Conservation (phyloP, 2,888 invertebrate species). For the Cosmia pyralina region DNA sequence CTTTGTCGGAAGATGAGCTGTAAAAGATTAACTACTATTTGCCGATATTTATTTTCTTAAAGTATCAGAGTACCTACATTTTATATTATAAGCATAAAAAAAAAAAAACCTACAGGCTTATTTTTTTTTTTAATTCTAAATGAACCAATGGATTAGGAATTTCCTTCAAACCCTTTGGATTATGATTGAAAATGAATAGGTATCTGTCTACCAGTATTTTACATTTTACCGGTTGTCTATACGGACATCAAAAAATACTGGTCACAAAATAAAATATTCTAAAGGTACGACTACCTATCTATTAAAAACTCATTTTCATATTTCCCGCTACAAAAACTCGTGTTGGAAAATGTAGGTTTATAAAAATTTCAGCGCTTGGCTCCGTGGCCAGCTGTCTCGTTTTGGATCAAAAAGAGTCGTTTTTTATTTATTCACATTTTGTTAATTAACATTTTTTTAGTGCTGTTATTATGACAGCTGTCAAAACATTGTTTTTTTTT, state of each 20-base stretch:
- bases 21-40: too few relatives aligned
- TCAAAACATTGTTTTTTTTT: not conserved
- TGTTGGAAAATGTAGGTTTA: not conserved
- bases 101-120: too few relatives aligned
- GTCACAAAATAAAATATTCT: not conserved
- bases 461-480: slow-evolving; percentile 10
- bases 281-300: not conserved
- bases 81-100: too few relatives aligned
- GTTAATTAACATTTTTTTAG: slow-evolving; percentile 43
- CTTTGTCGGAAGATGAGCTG: too few relatives aligned
- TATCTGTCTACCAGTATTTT: not conserved
- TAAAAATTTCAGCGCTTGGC: slow-evolving; percentile 29
- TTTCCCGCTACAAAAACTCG: slow-evolving; percentile 14
- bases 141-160: too few relatives aligned
- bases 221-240: not conserved
- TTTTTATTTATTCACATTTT: slow-evolving; percentile 36
- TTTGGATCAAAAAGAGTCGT: slow-evolving; percentile 27
- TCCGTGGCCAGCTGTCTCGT: slow-evolving; percentile 18
- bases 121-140: too few relatives aligned
- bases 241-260: not conserved
- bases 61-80: too few relatives aligned
- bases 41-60: too few relatives aligned
- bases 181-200: not conserved
- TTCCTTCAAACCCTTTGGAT: too few relatives aligned
- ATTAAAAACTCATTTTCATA: slow-evolving; percentile 23